Evolutionary conservation across 2,113 vertebrate species (phyloP), one percentile per base, ranked within the genome.

Genomic region (Polypterus bichir): DNA sequence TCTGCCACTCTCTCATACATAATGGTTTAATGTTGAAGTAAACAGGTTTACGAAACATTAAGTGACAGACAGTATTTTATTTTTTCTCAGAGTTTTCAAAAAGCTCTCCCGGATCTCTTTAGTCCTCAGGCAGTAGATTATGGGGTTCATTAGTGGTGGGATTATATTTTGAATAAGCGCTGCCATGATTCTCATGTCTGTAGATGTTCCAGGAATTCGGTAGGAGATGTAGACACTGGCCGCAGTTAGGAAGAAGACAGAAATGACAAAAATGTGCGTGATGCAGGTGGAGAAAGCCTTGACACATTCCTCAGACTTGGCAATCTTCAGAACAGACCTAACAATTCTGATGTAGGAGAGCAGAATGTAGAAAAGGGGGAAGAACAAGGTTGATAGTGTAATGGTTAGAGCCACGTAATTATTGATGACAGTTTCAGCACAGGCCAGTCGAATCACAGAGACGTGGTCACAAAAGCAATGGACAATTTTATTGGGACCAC

Each of bases 91-190:
- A 5, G 54, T 55, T 55, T 55, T 55, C 5, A 55, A 5, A 5
- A 55, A 55, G 9, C 54, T 55, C 10, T 55, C 9, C 54, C 54
- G 4, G 54, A 55, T 55, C 54, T 55, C 54, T 55, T 55, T 55
- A 10, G 54, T 55, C 54, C 9, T 6, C 54, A 55, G 9, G 9
- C 54, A 55, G 9, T 55, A 55, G 54, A 55, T 55, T 9, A 55
- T 55, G 6, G 54, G 54, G 9, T 55, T 55, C 54, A 55, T 55
- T 9, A 55, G 9, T 9, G 54, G 9, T 11, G 54, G 54, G 54
- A 55, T 11, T 9, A 55, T 27, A 10, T 55, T 55, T 27, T 55
- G 54, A 55, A 55, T 3, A 5, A 55, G 10, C 5, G 54, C 54
- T 55, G 54, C 9, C 54, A 55, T 55, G 54, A 55, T 55, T 9